Evolutionary conservation across 2,797 vertebrate genomes (phyloP).

Genomic region (Neostethus bicornis): DNA sequence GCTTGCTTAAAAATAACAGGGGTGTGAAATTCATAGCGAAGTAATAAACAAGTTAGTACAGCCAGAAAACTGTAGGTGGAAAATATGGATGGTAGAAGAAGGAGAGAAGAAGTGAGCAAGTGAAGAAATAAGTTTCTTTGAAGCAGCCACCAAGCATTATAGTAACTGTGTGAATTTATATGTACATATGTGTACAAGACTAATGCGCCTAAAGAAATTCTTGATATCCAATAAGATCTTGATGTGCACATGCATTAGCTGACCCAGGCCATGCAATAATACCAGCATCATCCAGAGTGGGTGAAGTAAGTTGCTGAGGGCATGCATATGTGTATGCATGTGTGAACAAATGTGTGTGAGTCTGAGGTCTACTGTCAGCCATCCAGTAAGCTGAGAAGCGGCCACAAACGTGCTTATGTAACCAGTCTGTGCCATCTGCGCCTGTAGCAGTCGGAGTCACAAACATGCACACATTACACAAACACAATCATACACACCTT

Average conservation of each 20-base stretch:
- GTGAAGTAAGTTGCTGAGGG: conserved; percentile 38
- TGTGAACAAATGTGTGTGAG: conserved; percentile 33
- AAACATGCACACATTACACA: conserved; percentile 37
- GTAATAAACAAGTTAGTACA: conserved; percentile 21
- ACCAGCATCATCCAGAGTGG: conserved; percentile 53
- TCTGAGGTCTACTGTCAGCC: conserved; percentile 64
- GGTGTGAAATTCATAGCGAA: neutral
- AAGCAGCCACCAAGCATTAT: conserved; percentile 44
- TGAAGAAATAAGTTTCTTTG: conserved; percentile 55
- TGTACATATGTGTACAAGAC: conserved; percentile 3
- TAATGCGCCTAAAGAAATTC: conserved; percentile 20
- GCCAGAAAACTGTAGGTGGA: conserved; percentile 39
- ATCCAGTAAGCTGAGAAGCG: conserved; percentile 61
- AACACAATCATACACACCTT: conserved; percentile 12
- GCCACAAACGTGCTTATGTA: conserved; percentile 76
- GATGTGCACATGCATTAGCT: conserved; percentile 28
- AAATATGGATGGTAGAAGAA: conserved; percentile 39
- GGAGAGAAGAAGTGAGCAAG: conserved; percentile 23
- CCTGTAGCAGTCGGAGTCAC: conserved; percentile 66
- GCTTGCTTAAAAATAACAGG: neutral
- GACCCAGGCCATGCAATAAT: conserved; percentile 17
- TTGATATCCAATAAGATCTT: conserved; percentile 32
- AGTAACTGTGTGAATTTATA: conserved; percentile 15
- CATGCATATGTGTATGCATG: conserved; percentile 34
- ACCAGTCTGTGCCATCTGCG: conserved; percentile 76